Evolutionary conservation across 2,888 invertebrate genomes (phyloP).

Genomic region (Sphinx pinastri): DNA sequence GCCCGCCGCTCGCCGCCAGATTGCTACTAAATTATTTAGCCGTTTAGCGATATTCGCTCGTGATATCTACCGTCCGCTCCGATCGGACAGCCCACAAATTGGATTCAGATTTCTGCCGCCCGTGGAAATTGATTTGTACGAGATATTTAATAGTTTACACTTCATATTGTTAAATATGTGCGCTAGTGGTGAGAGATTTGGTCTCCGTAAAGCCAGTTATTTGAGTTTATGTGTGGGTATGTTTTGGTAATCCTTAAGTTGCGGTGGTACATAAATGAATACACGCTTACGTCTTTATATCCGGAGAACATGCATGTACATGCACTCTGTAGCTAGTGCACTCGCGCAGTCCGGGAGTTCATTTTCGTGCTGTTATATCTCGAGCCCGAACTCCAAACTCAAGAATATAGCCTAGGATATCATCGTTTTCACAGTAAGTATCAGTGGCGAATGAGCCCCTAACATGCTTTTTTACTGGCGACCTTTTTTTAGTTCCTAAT

Average conservation of each 20-base stretch:
- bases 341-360: no score
- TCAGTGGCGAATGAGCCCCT: no score
- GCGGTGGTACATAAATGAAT: no score
- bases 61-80: conserved; percentile 74
- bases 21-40: conserved; percentile 83
- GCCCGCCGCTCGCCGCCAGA: conserved; percentile 56
- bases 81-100: conserved; percentile 82
- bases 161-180: conserved; percentile 49
- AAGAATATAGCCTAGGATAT: no score
- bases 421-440: no score
- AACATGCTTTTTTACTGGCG: no score
- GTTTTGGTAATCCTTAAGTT: neutral
- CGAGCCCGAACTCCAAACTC: no score
- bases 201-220: neutral
- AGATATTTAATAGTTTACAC: conserved; percentile 74
- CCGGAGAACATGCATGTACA: no score
- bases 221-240: neutral
- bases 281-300: no score
- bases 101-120: conserved; percentile 81
- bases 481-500: no score
- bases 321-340: no score
- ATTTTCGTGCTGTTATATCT: no score
- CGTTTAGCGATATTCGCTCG: conserved; percentile 81
- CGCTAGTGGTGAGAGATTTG: conserved; percentile 9
- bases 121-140: conserved; percentile 80